Evolutionary conservation across 2,797 vertebrate genomes (phyloP).

Genomic region (Limnodromus scolopaceus): DNA sequence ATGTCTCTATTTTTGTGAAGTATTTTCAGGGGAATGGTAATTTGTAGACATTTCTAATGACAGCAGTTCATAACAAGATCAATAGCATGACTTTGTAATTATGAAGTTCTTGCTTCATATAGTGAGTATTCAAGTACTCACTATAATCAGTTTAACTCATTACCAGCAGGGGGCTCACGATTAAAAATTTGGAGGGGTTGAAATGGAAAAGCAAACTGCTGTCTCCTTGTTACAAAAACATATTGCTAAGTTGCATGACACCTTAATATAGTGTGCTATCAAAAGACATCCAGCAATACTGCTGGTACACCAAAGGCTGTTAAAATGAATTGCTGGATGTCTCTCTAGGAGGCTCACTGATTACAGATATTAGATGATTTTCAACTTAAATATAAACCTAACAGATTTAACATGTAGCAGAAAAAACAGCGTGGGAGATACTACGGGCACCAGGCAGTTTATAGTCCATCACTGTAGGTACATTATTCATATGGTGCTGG

Average conservation of each 20-base stretch:
- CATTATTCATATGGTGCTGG: not conserved
- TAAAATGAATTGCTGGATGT: slow-evolving; percentile 12
- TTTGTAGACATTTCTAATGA: slow-evolving; percentile 20
- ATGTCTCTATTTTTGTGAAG: not conserved
- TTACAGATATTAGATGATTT: slow-evolving; percentile 26
- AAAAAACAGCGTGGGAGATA: not conserved
- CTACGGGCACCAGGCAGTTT: not conserved
- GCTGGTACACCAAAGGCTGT: not conserved
- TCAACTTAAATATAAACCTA: slow-evolving; percentile 25
- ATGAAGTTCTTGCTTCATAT: not conserved
- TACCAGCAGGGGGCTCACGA: slow-evolving; percentile 8
- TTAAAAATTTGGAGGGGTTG: slow-evolving; percentile 18
- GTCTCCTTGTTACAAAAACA: not conserved
- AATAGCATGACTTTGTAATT: slow-evolving; percentile 39
- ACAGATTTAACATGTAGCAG: not conserved
- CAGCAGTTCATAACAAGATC: slow-evolving; percentile 47
- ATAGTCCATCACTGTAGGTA: not conserved
- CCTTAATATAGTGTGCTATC: not conserved
- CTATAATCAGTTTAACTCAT: slow-evolving; percentile 13
- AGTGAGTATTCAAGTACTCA: not conserved
- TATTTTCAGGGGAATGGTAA: slow-evolving; percentile 15
- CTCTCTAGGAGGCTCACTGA: not conserved
- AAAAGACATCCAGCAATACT: not conserved
- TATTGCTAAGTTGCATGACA: not conserved
- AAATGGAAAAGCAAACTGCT: slow-evolving; percentile 2